Conservation (phyloP, 2,888 invertebrate genomes). For the Alcis repandata region DNA sequence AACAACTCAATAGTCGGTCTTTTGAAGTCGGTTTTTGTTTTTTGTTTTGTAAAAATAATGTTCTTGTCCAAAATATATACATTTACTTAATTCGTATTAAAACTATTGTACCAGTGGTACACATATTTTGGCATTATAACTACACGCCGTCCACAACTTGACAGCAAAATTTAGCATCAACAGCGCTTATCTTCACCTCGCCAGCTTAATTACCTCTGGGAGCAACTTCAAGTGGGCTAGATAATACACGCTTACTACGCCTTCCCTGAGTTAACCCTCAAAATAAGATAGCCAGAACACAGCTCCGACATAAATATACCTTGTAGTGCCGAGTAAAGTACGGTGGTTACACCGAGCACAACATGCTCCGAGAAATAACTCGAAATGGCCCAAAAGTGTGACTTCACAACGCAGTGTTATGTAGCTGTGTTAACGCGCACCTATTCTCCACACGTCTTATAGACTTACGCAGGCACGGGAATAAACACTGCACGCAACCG, state of each 20-base stretch:
- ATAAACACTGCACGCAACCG: neutral
- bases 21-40: no score
- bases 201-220: slow-evolving; percentile 36
- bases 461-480: neutral
- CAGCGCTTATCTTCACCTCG: slow-evolving; percentile 34
- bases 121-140: neutral
- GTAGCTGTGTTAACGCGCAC: no score
- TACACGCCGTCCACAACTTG: slow-evolving; percentile 15
- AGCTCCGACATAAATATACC: slow-evolving; percentile 32
- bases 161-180: slow-evolving; percentile 29
- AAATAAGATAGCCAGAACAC: slow-evolving; percentile 31
- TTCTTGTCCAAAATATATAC: no score
- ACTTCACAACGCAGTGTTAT: no score
- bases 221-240: slow-evolving; percentile 25
- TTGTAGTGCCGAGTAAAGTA: slow-evolving; percentile 23
- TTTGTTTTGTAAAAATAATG: no score
- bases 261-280: slow-evolving; percentile 27
- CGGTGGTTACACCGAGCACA: neutral
- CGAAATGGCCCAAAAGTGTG: neutral
- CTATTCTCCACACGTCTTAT: neutral
- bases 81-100: no score
- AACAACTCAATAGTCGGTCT: no score
- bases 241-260: slow-evolving; percentile 32
- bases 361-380: neutral
- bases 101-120: no score